Conservation (phyloP, 2,797 vertebrate genomes). For the Clarias pachynema region DNA sequence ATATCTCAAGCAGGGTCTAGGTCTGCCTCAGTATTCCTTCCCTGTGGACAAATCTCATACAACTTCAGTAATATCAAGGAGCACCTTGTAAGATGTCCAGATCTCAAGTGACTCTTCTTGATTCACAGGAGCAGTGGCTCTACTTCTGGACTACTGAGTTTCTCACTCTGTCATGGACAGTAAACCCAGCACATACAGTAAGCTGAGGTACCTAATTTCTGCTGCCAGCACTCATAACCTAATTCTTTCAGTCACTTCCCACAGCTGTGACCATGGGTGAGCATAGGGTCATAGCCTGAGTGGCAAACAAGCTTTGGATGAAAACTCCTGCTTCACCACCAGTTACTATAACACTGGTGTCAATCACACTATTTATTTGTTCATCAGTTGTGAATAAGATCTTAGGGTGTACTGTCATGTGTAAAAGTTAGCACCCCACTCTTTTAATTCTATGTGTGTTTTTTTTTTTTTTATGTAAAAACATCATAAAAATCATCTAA, state of each 20-base stretch:
- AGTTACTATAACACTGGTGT: background rate
- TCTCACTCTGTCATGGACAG: background rate
- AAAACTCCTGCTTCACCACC: background rate
- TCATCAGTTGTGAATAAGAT: background rate
- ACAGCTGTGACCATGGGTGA: constrained; percentile 7
- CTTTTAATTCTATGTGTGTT: too few relatives aligned
- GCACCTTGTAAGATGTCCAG: background rate
- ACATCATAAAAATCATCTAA: too few relatives aligned
- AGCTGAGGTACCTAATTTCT: background rate
- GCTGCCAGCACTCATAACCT: constrained; percentile 13
- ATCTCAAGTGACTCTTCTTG: background rate
- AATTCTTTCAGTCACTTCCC: constrained; percentile 38
- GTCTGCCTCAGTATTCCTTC: background rate
- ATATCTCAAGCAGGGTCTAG: background rate
- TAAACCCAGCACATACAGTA: background rate
- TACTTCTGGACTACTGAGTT: background rate
- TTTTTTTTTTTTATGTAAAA: too few relatives aligned
- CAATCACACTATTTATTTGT: background rate
- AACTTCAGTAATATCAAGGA: background rate
- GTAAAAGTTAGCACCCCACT: too few relatives aligned
- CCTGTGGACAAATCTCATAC: background rate
- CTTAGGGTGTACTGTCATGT: background rate
- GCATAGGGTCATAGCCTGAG: background rate
- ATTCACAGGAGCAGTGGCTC: background rate
- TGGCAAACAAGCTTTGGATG: constrained; percentile 4